Conservation (phyloP, 2,113 vertebrate species). For the Tetrax tetrax region DNA sequence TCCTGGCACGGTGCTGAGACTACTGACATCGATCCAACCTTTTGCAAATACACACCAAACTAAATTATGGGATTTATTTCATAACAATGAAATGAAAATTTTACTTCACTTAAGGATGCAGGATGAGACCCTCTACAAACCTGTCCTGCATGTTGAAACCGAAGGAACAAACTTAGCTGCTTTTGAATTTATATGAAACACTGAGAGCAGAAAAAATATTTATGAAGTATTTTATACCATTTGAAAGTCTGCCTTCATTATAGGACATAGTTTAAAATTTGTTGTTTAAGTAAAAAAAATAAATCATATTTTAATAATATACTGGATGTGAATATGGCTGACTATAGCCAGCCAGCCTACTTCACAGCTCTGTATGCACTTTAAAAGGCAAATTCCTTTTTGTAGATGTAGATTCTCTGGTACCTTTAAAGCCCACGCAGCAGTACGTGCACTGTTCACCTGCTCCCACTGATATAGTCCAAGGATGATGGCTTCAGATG, state of each 20-base stretch:
- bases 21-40: not conserved
- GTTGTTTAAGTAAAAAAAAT: not conserved
- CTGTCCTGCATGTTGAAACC: not conserved
- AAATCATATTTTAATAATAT: not conserved
- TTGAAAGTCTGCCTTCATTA: not conserved
- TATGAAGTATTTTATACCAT: not conserved
- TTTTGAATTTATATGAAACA: not conserved
- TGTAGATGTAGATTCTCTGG: not conserved
- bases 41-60: not conserved
- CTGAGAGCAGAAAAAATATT: not conserved
- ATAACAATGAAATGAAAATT: not conserved
- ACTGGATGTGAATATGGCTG: not conserved
- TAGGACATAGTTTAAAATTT: not conserved
- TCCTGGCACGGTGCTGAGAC: not conserved
- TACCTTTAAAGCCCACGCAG: not conserved
- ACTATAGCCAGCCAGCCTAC: not conserved
- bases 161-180: not conserved
- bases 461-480: not conserved
- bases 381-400: not conserved
- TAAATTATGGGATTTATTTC: constrained; percentile 22
- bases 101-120: not conserved
- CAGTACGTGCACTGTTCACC: not conserved
- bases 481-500: not conserved
- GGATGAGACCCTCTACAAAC: not conserved
- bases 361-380: not conserved